A percentile compares a stretch with the other conserved stretches of the same genome.
Conservation (phyloP, 2,797 vertebrate genomes). For the Alca torda region DNA sequence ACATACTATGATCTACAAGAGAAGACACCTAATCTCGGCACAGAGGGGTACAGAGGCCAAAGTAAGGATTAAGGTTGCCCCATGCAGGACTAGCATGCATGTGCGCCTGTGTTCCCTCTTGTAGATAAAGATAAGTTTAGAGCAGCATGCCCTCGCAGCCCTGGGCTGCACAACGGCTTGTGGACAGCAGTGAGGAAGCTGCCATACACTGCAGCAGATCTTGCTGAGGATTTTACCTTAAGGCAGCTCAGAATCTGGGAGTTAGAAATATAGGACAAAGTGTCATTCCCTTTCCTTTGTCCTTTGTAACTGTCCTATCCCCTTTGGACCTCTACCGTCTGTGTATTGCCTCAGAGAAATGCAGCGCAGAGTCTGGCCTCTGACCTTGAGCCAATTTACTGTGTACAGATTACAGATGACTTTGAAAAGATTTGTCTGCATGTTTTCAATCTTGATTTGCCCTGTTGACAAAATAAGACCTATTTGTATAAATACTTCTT, state of each 20-base stretch:
- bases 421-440: background rate
- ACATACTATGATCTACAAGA: background rate
- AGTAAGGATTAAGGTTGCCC: background rate
- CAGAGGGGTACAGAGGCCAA: background rate
- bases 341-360: background rate
- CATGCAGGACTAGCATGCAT: background rate
- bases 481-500: background rate
- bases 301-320: background rate
- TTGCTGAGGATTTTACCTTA: background rate
- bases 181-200: background rate
- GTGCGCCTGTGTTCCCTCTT: background rate
- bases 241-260: background rate
- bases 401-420: background rate
- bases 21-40: background rate
- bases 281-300: background rate
- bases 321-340: background rate
- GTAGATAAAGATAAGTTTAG: background rate
- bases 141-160: fast-evolving
- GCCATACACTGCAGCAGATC: background rate
- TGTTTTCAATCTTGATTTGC: background rate
- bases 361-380: background rate
- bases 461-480: background rate
- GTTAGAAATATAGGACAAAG: background rate
- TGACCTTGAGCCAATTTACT: background rate
- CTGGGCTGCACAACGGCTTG: background rate